A percentile compares a stretch with the other conserved stretches of the same genome.
Conservation (phyloP, 64 coral and sea anemone species). For the Dendronephthya gigantea region DNA sequence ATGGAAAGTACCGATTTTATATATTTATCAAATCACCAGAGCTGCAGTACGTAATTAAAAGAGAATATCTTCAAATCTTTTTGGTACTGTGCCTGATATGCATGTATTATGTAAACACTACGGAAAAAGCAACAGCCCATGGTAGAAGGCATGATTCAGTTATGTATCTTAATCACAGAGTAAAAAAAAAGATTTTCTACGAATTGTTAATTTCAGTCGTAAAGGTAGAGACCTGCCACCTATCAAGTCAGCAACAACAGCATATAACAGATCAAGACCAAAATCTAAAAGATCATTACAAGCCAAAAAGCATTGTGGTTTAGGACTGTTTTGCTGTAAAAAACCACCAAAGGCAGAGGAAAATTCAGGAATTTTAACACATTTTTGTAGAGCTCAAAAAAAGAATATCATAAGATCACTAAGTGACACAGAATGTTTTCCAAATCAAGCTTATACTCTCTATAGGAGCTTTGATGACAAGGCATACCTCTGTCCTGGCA, state of each 20-base stretch:
- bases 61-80: no score
- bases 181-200: slow-evolving; percentile 28
- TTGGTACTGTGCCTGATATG: no score
- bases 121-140: slow-evolving; percentile 36
- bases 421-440: neutral
- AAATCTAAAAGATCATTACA: slow-evolving; percentile 22
- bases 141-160: slow-evolving; percentile 31
- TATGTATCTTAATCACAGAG: slow-evolving; percentile 23
- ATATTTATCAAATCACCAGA: no score
- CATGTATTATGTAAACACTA: no score
- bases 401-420: slow-evolving; percentile 6
- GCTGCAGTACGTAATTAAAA: no score
- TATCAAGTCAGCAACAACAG: slow-evolving; percentile 28
- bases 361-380: slow-evolving; percentile 4
- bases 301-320: slow-evolving; percentile 25
- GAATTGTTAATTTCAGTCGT: slow-evolving; percentile 27
- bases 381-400: neutral
- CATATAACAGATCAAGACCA: slow-evolving; percentile 26
- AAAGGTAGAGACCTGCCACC: neutral
- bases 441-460: neutral
- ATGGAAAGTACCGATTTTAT: no score
- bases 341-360: slow-evolving; percentile 5
- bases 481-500: slow-evolving; percentile 17
- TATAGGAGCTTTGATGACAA: neutral
- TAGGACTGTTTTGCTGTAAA: slow-evolving; percentile 25